A percentile compares a stretch with the other conserved stretches of the same genome.
These are phyloP conservation scores for Typhlomys cinereus DNA, from an alignment of 2,113 vertebrate species.

Conservation along the genomic window DNA sequence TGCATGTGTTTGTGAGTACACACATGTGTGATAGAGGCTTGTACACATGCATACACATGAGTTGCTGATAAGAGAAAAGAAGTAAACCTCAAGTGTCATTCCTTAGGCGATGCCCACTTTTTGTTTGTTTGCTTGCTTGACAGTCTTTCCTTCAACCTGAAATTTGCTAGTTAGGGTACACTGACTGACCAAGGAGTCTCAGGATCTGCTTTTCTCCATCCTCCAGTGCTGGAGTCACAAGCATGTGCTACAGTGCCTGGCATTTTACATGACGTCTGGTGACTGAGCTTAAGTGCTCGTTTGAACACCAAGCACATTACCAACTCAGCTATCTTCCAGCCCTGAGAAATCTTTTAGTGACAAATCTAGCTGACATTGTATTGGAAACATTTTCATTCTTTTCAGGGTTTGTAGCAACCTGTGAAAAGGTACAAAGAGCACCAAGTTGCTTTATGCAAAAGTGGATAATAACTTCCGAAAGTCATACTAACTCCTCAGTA, in stretches of 20 bases:
- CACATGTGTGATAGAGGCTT: not conserved
- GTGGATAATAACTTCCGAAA: not conserved
- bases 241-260: no score
- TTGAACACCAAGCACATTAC: no score
- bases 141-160: no score
- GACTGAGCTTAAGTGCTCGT: no score
- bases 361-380: constrained; percentile 11
- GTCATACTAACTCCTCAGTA: not conserved
- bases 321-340: no score
- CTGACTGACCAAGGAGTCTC: no score
- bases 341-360: no score
- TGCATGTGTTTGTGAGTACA: no score
- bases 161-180: no score
- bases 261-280: no score
- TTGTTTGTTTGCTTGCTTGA: not conserved
- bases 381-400: not conserved
- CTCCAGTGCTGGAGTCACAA: no score
- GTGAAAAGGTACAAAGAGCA: not conserved
- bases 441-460: not conserved
- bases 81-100: not conserved
- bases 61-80: not conserved
- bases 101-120: not conserved
- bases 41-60: not conserved
- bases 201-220: no score
- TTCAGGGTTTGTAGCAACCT: not conserved